Evolutionary conservation across 2,113 vertebrate species (phyloP).

Genomic region (Hippopotamus amphibius): DNA sequence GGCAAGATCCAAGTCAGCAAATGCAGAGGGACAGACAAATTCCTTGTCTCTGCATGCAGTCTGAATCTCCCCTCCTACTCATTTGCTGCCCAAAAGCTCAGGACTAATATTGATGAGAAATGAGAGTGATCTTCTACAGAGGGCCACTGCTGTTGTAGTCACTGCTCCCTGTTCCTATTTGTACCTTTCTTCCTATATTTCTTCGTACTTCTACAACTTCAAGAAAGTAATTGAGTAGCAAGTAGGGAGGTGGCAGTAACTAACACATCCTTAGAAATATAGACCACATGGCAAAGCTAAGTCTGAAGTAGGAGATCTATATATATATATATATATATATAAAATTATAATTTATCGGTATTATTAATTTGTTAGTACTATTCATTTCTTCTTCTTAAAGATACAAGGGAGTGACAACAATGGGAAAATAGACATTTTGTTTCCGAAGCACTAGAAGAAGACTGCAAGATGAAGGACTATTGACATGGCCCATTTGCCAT

Average conservation of each 20-base stretch:
- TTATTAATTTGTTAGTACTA: background rate
- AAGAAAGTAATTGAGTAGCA: background rate
- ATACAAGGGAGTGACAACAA: background rate
- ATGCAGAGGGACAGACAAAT: background rate
- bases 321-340: background rate
- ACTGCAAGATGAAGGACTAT: background rate
- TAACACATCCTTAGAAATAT: background rate
- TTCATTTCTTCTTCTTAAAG: background rate
- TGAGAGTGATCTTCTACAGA: background rate
- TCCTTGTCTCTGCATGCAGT: background rate
- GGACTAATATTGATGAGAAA: background rate
- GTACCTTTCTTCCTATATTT: background rate
- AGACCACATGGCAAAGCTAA: background rate
- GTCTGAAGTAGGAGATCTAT: background rate
- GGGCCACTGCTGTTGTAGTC: background rate
- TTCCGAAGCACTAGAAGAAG: background rate
- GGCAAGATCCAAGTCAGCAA: background rate
- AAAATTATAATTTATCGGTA: background rate
- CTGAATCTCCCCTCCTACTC: background rate
- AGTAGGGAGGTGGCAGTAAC: background rate
- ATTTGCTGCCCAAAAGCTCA: background rate
- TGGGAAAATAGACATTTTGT: background rate
- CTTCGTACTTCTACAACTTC: background rate
- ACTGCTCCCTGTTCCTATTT: background rate
- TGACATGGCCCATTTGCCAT: background rate